Evolutionary conservation across 2,797 vertebrate species (phyloP).

Genomic region (Rhincodon typus): DNA sequence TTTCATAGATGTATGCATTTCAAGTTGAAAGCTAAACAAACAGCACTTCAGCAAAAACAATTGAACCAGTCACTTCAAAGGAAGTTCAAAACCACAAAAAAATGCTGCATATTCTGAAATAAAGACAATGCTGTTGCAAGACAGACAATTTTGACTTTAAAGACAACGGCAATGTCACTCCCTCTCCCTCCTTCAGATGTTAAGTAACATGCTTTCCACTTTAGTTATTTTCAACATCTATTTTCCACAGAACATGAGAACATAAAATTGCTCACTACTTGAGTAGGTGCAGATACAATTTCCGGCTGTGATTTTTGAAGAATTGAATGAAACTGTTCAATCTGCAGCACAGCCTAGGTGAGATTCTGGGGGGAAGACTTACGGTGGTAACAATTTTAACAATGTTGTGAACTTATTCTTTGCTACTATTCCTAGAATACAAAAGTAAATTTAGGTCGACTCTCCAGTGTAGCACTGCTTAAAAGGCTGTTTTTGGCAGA

Average conservation of each 20-base stretch:
- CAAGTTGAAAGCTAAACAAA: not conserved
- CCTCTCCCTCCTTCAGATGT: not conserved
- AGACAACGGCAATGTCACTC: not conserved
- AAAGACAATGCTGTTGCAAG: not conserved
- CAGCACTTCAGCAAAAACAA: not conserved
- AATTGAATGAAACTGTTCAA: not conserved
- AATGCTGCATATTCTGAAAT: not conserved
- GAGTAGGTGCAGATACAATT: not conserved
- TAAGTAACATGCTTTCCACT: not conserved
- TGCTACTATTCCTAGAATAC: not conserved
- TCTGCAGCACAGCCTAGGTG: not conserved
- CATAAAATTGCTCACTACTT: not conserved
- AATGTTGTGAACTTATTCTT: not conserved
- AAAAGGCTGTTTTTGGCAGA: not conserved
- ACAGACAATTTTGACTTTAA: no score
- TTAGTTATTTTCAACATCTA: not conserved
- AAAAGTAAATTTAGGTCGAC: not conserved
- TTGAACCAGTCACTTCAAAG: not conserved
- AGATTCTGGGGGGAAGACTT: not conserved
- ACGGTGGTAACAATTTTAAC: not conserved
- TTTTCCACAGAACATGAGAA: not conserved
- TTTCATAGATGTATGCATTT: not conserved
- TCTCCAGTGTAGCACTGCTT: not conserved
- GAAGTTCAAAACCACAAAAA: not conserved
- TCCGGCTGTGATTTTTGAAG: no score